Percentiles rank a stretch among this genome's conserved stretches.
phyloP scores from a whole-genome alignment of 2,113 vertebrate species.

The Ursus arctos region DNA sequence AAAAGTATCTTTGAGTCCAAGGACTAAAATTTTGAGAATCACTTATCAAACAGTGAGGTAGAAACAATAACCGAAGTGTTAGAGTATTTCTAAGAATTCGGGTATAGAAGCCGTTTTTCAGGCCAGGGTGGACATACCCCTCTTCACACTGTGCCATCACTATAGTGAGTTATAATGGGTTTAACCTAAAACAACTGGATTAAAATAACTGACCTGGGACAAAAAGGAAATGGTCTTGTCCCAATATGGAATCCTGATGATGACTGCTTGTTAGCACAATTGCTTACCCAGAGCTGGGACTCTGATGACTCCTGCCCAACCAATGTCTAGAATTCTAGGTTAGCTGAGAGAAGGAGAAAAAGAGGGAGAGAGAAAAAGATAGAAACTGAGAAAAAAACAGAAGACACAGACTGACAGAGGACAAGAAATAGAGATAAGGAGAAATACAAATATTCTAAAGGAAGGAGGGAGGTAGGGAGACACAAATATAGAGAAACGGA shows the following conservation, averaged over 20 bases:
- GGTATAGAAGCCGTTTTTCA: neutral
- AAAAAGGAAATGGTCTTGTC: neutral
- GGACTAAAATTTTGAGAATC: neutral
- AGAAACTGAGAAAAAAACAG: neutral
- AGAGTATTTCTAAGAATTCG: neutral
- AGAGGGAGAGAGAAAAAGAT: neutral
- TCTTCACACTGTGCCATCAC: neutral
- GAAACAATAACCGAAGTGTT: neutral
- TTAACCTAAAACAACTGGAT: neutral
- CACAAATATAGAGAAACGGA: neutral
- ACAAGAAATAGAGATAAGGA: neutral
- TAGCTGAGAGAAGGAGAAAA: neutral
- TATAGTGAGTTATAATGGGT: neutral
- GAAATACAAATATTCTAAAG: neutral
- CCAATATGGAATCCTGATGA: neutral
- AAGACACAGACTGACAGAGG: neutral
- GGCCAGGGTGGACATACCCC: neutral
- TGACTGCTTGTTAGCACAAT: neutral
- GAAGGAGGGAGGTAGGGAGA: neutral
- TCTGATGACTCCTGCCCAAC: neutral
- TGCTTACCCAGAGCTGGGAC: neutral
- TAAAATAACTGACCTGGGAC: neutral
- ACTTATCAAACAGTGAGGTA: neutral
- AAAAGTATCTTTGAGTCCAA: neutral
- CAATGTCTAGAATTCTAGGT: neutral